Evolutionary conservation across 2,888 invertebrate genomes (phyloP), one percentile per base, ranked within the genome.

Genomic region (Parthenolecanium corni): DNA sequence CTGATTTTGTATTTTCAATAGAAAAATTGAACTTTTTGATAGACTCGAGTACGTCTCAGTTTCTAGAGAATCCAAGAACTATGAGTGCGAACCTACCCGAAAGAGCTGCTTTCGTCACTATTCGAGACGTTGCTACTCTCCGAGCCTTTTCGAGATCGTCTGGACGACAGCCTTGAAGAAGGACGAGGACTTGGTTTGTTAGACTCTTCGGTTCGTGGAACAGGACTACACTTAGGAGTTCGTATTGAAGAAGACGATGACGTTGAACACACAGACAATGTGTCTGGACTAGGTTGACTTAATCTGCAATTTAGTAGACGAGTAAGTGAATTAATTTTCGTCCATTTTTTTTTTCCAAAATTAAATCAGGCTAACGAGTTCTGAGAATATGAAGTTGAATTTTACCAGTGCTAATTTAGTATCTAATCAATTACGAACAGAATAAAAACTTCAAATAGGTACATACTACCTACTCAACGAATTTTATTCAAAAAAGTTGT

Each of bases 81-180:
- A 25, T n/a, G 36, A 36, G 16, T 31, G 31, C 4, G 21, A 51
- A 51, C 38, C 16, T 49, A 64, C 64, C 64, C 53, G 49, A 36
- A 64, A 5, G 57, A 38, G n/a, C 36, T 42, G 42, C 38, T 51
- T 52, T 57, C 56, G 21, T 67, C 66, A 18, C 66, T 66, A 36
- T 66, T 66, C 5, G 68, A 67, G 9, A 67, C 66, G 21, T 66
- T 67, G 5, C 68, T 68, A 57, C 66, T 66, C 52, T 69, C 69
- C 2, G 68, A 68, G 1, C 67, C 67, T 63, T 67, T 65, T 18
- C 69, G 64, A 12, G 66, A 65, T 36, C 69, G 64, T 54, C 68
- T 67, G 11, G 65, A 40, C 3, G 67, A 51, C 11, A 53, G 12
- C 44, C 64, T 46, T 4, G 46, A 38, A 20, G 64, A 57, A 12